These are phyloP conservation scores for Pomatorhinus ruficollis DNA, from an alignment of 2,113 vertebrate genomes.

Conservation along the genomic window DNA sequence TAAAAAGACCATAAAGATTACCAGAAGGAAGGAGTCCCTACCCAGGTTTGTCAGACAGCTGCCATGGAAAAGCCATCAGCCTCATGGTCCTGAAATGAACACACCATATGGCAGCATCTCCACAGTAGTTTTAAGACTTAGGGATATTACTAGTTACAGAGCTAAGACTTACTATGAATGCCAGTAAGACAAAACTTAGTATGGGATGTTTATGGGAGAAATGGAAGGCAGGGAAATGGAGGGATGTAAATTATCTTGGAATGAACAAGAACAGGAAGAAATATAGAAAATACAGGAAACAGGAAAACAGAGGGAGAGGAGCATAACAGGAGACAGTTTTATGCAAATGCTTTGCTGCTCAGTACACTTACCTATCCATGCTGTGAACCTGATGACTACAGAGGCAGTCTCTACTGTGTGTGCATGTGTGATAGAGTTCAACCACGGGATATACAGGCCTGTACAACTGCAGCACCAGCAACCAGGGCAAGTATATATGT, in stretches of 20 bases:
- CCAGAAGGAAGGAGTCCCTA: background rate
- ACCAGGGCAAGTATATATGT: background rate
- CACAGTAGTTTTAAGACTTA: background rate
- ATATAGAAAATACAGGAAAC: no score
- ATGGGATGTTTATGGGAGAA: background rate
- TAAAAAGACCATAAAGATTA: background rate
- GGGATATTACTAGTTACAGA: background rate
- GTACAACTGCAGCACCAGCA: background rate
- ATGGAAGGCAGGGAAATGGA: background rate
- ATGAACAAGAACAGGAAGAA: background rate
- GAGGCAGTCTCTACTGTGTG: background rate
- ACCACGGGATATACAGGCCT: rapidly evolving
- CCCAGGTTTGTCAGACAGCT: background rate
- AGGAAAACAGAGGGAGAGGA: background rate
- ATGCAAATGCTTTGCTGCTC: background rate
- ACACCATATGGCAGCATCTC: background rate
- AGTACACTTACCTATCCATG: background rate
- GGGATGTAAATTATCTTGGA: background rate
- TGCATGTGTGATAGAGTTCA: background rate
- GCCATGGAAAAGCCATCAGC: background rate
- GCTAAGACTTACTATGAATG: background rate
- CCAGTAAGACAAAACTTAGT: background rate
- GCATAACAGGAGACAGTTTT: background rate
- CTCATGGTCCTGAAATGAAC: background rate
- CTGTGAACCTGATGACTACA: background rate